phyloP scores from a whole-genome alignment of 2,888 invertebrate genomes.

The Chydorus sphaericus region DNA sequence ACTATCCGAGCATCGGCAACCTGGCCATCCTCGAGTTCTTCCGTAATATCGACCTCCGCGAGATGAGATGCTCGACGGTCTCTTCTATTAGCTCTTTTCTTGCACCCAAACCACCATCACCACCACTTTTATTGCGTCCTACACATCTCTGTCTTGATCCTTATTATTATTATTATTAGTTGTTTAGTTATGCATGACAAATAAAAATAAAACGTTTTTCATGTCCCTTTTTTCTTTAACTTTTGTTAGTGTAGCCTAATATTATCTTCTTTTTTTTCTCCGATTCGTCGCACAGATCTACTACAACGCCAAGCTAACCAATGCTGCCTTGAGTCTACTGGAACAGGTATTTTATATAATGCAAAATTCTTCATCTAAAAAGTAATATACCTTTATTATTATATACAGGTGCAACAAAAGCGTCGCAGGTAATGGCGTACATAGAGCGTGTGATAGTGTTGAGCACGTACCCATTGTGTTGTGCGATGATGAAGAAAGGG shows the following conservation, averaged over 20 bases:
- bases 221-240: not conserved
- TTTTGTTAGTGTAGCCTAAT: not conserved
- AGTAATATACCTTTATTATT: too few relatives aligned
- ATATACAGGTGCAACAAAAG: conserved; percentile 4
- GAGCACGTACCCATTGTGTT: not conserved
- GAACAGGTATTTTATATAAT: not conserved
- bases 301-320: conserved; percentile 2
- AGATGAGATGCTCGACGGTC: conserved; percentile 42
- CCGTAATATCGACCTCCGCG: conserved; percentile 71
- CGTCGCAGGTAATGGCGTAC: not conserved
- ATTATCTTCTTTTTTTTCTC: not conserved
- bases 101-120: too few relatives aligned
- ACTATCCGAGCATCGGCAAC: conserved; percentile 61
- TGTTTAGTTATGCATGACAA: too few relatives aligned
- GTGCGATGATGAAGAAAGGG: not conserved
- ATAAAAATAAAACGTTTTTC: too few relatives aligned
- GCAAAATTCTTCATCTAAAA: too few relatives aligned
- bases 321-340: not conserved
- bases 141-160: not conserved
- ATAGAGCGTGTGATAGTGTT: not conserved
- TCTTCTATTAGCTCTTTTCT: not conserved
- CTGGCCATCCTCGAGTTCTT: conserved; percentile 69
- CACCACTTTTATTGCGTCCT: too few relatives aligned
- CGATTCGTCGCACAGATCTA: not conserved
- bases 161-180: not conserved